Evolutionary conservation across 2,797 vertebrate genomes (phyloP).

Genomic region (Taeniopygia guttata): DNA sequence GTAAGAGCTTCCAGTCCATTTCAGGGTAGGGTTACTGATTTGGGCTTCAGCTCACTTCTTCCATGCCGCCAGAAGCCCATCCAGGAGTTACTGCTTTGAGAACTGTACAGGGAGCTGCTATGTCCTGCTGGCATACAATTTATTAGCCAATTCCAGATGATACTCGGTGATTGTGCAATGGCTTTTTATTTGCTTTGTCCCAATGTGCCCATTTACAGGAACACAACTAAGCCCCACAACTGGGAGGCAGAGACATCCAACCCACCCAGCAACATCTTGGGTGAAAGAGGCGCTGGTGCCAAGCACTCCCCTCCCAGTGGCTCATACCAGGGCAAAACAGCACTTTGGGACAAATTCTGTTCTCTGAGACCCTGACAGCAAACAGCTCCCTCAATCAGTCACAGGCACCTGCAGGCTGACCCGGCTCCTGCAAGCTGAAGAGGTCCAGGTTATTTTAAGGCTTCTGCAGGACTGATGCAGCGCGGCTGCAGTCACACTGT

Average conservation of each 20-base stretch:
- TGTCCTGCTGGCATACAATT: not conserved
- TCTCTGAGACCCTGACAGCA: not conserved
- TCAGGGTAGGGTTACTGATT: not conserved
- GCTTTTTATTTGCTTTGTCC: not conserved
- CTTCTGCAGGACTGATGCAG: not conserved
- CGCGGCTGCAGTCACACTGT: fast-evolving
- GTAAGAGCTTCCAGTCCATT: not conserved
- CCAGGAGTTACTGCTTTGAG: not conserved
- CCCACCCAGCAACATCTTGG: not conserved
- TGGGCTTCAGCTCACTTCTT: not conserved
- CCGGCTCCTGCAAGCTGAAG: not conserved
- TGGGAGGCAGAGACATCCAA: fast-evolving
- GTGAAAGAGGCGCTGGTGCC: fast-evolving
- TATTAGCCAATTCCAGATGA: not conserved
- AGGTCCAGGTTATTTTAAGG: not conserved
- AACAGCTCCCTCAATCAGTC: not conserved
- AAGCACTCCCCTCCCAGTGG: fast-evolving
- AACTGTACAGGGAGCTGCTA: not conserved
- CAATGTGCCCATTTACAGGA: not conserved
- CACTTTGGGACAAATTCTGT: not conserved
- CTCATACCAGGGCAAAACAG: fast-evolving
- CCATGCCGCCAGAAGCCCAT: not conserved
- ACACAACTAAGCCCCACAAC: fast-evolving
- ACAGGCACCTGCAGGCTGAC: not conserved
- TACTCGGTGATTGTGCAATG: not conserved